These are phyloP conservation scores for Andrena praecox DNA, from an alignment of 2,888 invertebrate genomes.

Conservation along the genomic window DNA sequence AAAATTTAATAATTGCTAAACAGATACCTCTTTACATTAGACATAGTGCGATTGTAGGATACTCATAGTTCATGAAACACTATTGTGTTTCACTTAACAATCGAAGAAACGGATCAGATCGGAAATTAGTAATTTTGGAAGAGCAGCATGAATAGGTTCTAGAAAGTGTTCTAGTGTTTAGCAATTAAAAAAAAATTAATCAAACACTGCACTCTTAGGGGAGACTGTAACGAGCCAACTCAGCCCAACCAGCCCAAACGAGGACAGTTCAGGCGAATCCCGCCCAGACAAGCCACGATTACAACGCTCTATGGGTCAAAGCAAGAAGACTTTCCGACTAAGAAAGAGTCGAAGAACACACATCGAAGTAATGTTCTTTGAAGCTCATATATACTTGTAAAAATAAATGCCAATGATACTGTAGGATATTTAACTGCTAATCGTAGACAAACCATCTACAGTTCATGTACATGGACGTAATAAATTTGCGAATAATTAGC, in stretches of 20 bases:
- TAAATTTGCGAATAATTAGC: no score
- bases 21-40: conserved; percentile 28
- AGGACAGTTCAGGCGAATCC: conserved; percentile 89
- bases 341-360: conserved; percentile 91
- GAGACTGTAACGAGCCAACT: conserved; percentile 91
- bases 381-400: neutral
- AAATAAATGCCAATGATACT: no score
- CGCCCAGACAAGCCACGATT: conserved; percentile 89
- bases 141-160: conserved; percentile 63
- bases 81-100: conserved; percentile 9
- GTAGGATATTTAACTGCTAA: no score
- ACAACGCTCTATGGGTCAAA: conserved; percentile 97
- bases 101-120: conserved; percentile 30
- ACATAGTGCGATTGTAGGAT: conserved; percentile 43
- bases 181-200: conserved; percentile 26
- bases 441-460: no score
- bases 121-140: conserved; percentile 36
- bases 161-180: conserved; percentile 41
- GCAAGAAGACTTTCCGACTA: conserved; percentile 96
- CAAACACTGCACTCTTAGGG: conserved; percentile 85
- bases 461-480: no score
- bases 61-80: conserved; percentile 22
- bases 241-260: conserved; percentile 90
- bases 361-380: conserved; percentile 87
- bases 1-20: neutral